Evolutionary conservation across 1,140 invertebrate genomes (phyloP), one percentile per base, ranked within the genome.

Genomic region (Globodera rostochiensis): DNA sequence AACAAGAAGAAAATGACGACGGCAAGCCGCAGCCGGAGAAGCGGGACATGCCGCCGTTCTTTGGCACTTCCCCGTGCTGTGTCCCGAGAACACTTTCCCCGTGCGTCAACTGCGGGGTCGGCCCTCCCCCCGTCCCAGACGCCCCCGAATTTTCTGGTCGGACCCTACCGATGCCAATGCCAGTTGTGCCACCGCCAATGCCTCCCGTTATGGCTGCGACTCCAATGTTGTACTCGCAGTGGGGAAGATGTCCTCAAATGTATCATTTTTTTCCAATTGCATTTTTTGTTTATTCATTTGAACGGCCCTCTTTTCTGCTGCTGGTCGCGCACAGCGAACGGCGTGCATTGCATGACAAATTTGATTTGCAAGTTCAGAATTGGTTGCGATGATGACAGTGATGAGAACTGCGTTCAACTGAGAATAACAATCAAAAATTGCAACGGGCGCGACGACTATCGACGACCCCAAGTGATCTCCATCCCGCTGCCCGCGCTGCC

Each of bases 401-500:
- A 67, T 15, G 76, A 78, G 11, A 77, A 77, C 49, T 78, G 76
- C 47, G 76, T 78, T 60, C 76, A 67, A 5, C 76, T 78, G 4
- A 66, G 64, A 13, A 78, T 78, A 6, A 78, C 76, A 7, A 78
- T 78, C 5, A 75, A 66, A 50, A 75, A 75, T 78, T 78, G 76
- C 36, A 78, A 78, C 21, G 69, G 69, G 6, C 7, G 46, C 11
- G 76, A 78, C 25, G 76, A 78, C 11, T 66, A 50, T 25, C 49
- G 64, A 64, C 36, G 53, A 25, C 64, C 60, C 53, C 76, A 67
- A 60, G 21, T 53, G n/a, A 49, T 70, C 46, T 70, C 64, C 47
- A 46, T 57, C 45, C 76, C 76, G 49, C 9, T 70, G n/a, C 21
- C 76, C 21, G 6, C 76, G 8, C 64, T 25, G 15, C 15, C 45